Conservation (phyloP, 2,113 vertebrate genomes). For the Spermophilus dauricus region DNA sequence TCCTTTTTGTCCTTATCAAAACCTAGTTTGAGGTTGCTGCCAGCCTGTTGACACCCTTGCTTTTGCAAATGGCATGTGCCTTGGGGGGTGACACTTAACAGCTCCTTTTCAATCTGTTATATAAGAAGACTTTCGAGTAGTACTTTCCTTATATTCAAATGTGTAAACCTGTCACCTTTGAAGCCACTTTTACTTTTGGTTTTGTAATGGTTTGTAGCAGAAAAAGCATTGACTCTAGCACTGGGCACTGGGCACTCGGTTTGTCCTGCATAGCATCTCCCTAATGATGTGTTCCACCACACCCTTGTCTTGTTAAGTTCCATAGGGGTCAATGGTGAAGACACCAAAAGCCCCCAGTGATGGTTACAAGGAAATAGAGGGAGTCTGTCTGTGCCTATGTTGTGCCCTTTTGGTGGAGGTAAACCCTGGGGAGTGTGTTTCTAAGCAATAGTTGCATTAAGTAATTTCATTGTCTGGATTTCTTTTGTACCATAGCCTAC, state of each 20-base stretch:
- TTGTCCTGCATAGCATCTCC: not conserved
- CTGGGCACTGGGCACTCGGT: not conserved
- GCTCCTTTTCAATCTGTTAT: not conserved
- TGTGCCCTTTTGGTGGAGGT: slow-evolving; percentile 30
- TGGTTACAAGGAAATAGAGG: not conserved
- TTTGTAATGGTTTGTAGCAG: slow-evolving; percentile 2
- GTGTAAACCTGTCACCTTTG: slow-evolving; percentile 4
- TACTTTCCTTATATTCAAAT: not conserved
- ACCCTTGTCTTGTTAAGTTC: slow-evolving; percentile 16
- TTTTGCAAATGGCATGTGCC: slow-evolving; percentile 4
- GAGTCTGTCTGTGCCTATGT: not conserved
- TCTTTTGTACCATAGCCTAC: slow-evolving; percentile 92
- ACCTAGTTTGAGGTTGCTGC: not conserved
- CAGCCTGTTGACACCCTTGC: not conserved
- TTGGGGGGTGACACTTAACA: not conserved
- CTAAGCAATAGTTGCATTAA: slow-evolving; percentile 63
- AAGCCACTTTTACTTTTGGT: slow-evolving; percentile 46
- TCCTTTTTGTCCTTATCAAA: not conserved
- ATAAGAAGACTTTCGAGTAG: not conserved
- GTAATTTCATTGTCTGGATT: slow-evolving; percentile 79
- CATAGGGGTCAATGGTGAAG: not conserved
- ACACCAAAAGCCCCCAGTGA: not conserved
- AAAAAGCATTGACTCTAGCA: not conserved
- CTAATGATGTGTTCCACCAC: not conserved
- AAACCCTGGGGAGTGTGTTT: slow-evolving; percentile 36